Evolutionary conservation across 2,113 vertebrate genomes (phyloP).

Genomic region (Vanacampus margaritifer): DNA sequence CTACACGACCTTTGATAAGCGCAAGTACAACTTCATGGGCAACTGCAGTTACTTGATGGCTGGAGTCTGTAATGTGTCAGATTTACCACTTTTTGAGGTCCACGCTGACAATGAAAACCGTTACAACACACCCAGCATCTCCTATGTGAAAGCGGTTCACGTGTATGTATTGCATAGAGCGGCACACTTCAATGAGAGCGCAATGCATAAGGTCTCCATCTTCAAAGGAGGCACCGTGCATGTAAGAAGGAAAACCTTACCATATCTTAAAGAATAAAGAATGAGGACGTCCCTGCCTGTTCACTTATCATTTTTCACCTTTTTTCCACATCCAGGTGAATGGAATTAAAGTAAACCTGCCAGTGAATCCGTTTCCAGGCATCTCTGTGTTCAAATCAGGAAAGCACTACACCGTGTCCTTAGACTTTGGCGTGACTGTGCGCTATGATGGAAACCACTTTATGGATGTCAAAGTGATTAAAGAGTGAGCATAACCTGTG

Average conservation of each 20-base stretch:
- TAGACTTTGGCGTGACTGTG: constrained; percentile 70
- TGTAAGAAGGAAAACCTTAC: constrained; percentile 43
- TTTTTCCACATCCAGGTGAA: constrained; percentile 48
- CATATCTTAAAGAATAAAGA: too few species aligned
- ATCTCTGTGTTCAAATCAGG: constrained; percentile 61
- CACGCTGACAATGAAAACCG: constrained; percentile 73
- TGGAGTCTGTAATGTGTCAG: constrained; percentile 59
- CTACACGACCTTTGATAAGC: constrained; percentile 75
- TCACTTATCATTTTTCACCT: background rate
- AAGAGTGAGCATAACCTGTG: constrained; percentile 64
- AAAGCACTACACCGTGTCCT: constrained; percentile 53
- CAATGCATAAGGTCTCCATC: constrained; percentile 73
- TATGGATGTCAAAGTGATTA: constrained; percentile 72
- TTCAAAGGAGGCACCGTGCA: constrained; percentile 72
- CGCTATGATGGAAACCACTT: constrained; percentile 75
- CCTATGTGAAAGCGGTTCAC: constrained; percentile 73
- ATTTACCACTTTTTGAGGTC: constrained; percentile 62
- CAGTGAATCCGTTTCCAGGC: constrained; percentile 23
- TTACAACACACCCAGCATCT: constrained; percentile 60
- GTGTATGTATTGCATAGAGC: constrained; percentile 53
- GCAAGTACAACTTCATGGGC: constrained; percentile 74
- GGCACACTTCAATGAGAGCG: constrained; percentile 25
- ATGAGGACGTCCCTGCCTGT: too few species aligned
- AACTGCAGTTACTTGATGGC: constrained; percentile 76
- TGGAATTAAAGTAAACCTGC: constrained; percentile 56